Evolutionary conservation across 2,797 vertebrate genomes (phyloP).

Genomic region (Uromys caudimaculatus): DNA sequence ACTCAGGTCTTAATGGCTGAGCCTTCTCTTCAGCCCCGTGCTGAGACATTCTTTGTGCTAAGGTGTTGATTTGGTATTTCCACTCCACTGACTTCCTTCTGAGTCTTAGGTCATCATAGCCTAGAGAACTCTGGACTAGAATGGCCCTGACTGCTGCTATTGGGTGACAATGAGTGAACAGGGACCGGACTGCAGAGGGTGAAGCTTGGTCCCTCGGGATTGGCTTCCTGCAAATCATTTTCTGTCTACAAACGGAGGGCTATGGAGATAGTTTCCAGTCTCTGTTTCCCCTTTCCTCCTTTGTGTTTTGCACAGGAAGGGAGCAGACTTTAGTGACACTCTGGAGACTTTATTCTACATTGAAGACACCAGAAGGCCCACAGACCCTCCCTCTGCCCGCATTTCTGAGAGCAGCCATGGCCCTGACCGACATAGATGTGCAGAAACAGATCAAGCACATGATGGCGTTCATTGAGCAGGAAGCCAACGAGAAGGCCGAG

Average conservation of each 20-base stretch:
- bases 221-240: not conserved
- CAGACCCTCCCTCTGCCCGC: not conserved
- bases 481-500: slow-evolving; percentile 97
- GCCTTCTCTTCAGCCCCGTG: not conserved
- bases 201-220: not conserved
- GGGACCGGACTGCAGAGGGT: not conserved
- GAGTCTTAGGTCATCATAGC: not conserved
- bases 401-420: slow-evolving; percentile 51
- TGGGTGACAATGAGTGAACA: not conserved
- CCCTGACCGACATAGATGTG: slow-evolving; percentile 62
- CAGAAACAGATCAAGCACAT: slow-evolving; percentile 96
- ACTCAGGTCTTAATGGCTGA: not conserved
- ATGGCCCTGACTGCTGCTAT: not conserved
- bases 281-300: not conserved
- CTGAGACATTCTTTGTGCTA: not conserved
- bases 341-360: not conserved
- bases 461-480: slow-evolving; percentile 99
- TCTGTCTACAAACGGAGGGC: not conserved
- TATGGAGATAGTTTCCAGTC: not conserved
- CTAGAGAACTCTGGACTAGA: not conserved
- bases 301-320: not conserved
- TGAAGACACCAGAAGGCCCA: not conserved
- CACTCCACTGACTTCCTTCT: not conserved
- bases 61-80: slow-evolving; percentile 6
- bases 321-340: not conserved